Base-by-base conservation (phyloP, 2,113 vertebrate species). In the Synodontis membranacea region DNA sequence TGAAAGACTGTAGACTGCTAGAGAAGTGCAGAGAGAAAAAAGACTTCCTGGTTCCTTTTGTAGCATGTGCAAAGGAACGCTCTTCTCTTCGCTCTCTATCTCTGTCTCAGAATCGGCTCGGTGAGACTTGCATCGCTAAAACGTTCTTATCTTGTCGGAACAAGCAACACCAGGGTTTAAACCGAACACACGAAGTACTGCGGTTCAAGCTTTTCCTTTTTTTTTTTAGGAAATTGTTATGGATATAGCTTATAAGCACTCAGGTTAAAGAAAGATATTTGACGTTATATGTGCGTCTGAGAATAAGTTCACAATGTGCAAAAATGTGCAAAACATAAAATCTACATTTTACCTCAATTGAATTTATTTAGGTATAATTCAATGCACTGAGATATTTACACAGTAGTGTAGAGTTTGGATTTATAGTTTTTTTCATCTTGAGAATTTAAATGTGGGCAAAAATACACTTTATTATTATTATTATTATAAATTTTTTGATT, bases 1-100 rank as follows among this genome's bases (percentile, higher is more conserved):
- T 97, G 60, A 96, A 94, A 48, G 97, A 97, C 93, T 99, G 97
- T 82, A 96, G 97, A 7, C 95, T 99, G 76, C 96, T 98, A 85
- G 97, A 98, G 92, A 96, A 58, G 62, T 93, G 91, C 28, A 82
- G 89, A 54, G 91, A 95, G 68, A 95, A 95, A 46, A 84, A 92
- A 19, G 95, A 95, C 70, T 95, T 95, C 91, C 90, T 98, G 74
- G 88, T 91, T 17, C 93, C 95, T 89, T 93, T 99, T 89, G 95
- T 97, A 82, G 91, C 88, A 8, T 92, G 93, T 85, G 89, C 97
- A 88, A 98, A 95, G 91, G 90, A 85, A 37, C 94, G 96, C 58
- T 90, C 95, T 8, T 95, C 95, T 3, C 91, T 99, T 74, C 97
- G 93, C 89, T 96, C 93, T 68, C 95, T 99, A 46, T 95, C 93